Conservation (phyloP, 2,797 vertebrate species). For the Sebastes iracundus region DNA sequence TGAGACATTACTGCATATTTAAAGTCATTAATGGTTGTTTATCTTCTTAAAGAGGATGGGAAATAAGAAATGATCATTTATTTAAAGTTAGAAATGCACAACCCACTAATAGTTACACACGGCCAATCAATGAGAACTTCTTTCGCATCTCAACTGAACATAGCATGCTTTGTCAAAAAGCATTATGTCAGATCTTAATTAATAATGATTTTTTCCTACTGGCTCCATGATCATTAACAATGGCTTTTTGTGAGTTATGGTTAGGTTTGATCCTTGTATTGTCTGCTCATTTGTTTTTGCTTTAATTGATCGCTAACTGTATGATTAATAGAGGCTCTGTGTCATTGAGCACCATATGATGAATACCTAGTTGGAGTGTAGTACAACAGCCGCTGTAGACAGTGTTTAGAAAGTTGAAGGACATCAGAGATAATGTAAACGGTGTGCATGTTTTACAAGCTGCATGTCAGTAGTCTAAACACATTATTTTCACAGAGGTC, state of each 20-base stretch:
- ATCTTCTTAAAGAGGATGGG: slow-evolving; percentile 47
- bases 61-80: slow-evolving; percentile 62
- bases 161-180: slow-evolving; percentile 73
- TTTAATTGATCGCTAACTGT: slow-evolving; percentile 94
- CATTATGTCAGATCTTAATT: slow-evolving; percentile 80
- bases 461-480: slow-evolving; percentile 72
- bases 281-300: slow-evolving; percentile 94
- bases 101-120: slow-evolving; percentile 53
- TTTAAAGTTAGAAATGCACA: slow-evolving; percentile 70
- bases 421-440: slow-evolving; percentile 83
- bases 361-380: slow-evolving; percentile 88
- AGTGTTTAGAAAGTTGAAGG: slow-evolving; percentile 87
- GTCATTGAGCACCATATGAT: slow-evolving; percentile 87
- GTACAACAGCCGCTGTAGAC: slow-evolving; percentile 80
- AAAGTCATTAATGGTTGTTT: slow-evolving; percentile 48
- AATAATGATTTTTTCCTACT: slow-evolving; percentile 76
- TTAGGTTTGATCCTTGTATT: slow-evolving; percentile 89
- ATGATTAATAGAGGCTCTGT: slow-evolving; percentile 91
- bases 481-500: slow-evolving; percentile 83
- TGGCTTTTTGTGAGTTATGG: slow-evolving; percentile 92
- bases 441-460: slow-evolving; percentile 71
- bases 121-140: slow-evolving; percentile 70
- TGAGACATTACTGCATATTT: slow-evolving; percentile 5
- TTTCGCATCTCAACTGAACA: slow-evolving; percentile 62
- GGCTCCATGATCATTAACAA: slow-evolving; percentile 74